These are phyloP conservation scores for Seriola quinqueradiata DNA, from an alignment of 2,113 vertebrate species.

Conservation along the genomic window DNA sequence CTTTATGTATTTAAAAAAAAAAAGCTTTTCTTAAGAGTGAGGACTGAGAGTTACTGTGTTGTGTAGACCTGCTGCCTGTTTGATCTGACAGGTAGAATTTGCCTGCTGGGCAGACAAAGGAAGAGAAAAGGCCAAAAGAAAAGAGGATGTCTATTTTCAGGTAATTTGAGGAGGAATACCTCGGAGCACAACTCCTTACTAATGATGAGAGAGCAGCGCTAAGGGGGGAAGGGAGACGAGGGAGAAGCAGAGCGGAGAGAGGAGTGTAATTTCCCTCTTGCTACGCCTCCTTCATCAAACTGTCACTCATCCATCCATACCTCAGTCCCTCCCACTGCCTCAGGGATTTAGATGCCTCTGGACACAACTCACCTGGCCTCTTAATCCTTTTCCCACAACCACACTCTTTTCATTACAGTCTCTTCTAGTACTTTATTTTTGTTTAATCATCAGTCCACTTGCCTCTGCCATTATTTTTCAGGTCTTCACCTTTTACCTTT, in stretches of 20 bases:
- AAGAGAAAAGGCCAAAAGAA: slow-evolving; percentile 78
- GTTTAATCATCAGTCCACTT: slow-evolving; percentile 4
- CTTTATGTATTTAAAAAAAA: slow-evolving; percentile 17
- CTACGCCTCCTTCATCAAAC: slow-evolving; percentile 79
- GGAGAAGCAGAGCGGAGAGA: slow-evolving; percentile 47
- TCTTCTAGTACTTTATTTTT: slow-evolving; percentile 11
- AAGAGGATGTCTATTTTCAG: slow-evolving; percentile 82
- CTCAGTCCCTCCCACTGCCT: slow-evolving; percentile 43
- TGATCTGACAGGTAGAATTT: slow-evolving; percentile 87
- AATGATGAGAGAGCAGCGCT: slow-evolving; percentile 75
- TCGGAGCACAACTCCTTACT: slow-evolving; percentile 75
- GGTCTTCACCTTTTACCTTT: not conserved
- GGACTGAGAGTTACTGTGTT: slow-evolving; percentile 41
- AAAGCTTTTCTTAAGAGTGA: slow-evolving; percentile 19
- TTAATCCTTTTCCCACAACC: slow-evolving; percentile 49
- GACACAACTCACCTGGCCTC: slow-evolving; percentile 54
- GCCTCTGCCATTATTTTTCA: not conserved
- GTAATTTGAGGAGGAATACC: slow-evolving; percentile 83
- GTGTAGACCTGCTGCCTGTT: slow-evolving; percentile 73
- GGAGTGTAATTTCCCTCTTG: slow-evolving; percentile 82
- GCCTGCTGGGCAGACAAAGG: slow-evolving; percentile 76
- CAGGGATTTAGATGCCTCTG: slow-evolving; percentile 52
- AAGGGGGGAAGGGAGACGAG: slow-evolving; percentile 12
- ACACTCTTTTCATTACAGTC: not conserved
- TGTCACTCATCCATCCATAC: slow-evolving; percentile 79